phyloP scores from a whole-genome alignment of 1,140 invertebrate genomes.

The Calliphora vicina region DNA sequence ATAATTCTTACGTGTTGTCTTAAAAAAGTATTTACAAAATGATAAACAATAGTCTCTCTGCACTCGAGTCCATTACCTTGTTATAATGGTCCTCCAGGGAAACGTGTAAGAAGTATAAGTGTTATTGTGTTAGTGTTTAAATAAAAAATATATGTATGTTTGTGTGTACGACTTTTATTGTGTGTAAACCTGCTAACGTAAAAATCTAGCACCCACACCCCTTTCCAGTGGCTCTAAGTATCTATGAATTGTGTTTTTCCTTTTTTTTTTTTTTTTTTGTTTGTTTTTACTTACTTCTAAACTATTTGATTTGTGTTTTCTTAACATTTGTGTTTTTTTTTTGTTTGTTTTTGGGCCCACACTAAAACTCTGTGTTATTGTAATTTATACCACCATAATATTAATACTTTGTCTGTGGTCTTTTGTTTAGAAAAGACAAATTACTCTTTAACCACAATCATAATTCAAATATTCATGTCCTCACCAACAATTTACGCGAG shows the following conservation, averaged over 20 bases:
- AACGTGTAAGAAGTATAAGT: background rate
- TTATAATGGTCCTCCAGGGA: conserved; percentile 25
- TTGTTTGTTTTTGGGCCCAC: background rate
- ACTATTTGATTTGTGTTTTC: conserved; percentile 29
- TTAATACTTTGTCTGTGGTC: conserved; percentile 29
- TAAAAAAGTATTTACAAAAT: conserved; percentile 6
- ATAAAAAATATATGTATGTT: conserved; percentile 16
- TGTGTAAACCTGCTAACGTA: conserved; percentile 13
- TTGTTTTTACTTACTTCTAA: background rate
- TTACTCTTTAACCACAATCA: conserved; percentile 57
- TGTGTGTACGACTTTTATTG: background rate
- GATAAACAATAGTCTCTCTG: background rate
- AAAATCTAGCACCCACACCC: background rate
- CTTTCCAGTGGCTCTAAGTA: background rate
- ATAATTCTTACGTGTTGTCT: conserved; percentile 13
- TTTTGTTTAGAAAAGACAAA: conserved; percentile 48
- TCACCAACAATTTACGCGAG: conserved; percentile 20
- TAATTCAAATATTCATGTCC: conserved; percentile 48
- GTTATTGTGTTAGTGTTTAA: too few relatives aligned
- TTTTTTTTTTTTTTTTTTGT: too few relatives aligned
- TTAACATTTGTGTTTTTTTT: too few relatives aligned
- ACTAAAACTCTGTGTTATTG: background rate
- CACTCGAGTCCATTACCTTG: conserved; percentile 30
- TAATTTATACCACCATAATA: conserved; percentile 14
- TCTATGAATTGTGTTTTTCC: too few relatives aligned